phyloP scores from a whole-genome alignment of 2,888 invertebrate species.

The Protophormia terraenovae region DNA sequence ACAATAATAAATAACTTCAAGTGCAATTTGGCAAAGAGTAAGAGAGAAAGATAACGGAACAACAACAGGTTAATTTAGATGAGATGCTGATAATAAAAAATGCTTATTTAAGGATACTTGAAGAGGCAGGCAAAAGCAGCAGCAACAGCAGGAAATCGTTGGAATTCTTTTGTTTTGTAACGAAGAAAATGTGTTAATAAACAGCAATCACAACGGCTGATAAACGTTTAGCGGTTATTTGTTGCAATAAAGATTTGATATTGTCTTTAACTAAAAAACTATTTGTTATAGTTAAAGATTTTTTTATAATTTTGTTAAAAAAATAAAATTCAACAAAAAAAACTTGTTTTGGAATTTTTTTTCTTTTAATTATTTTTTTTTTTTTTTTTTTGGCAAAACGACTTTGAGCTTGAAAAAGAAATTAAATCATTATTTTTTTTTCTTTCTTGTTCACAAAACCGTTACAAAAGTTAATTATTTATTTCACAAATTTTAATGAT shows the following conservation, averaged over 20 bases:
- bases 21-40: not conserved
- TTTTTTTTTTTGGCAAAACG: not conserved
- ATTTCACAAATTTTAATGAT: conserved; percentile 13
- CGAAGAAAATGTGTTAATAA: not conserved
- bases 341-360: not conserved
- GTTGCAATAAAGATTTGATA: no score
- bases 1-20: conserved; percentile 23
- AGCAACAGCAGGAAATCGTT: conserved; percentile 4
- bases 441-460: not conserved
- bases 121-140: not conserved
- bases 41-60: conserved; percentile 20
- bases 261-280: no score
- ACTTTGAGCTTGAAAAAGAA: conserved; percentile 7
- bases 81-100: not conserved
- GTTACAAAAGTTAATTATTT: not conserved
- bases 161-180: conserved; percentile 52
- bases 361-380: not conserved
- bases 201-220: conserved; percentile 54
- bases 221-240: conserved; percentile 50
- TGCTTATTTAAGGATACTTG: not conserved
- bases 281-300: no score
- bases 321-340: conserved; percentile 43
- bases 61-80: conserved; percentile 13
- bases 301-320: not conserved
- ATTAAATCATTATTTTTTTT: not conserved